Conservation (phyloP, 2,797 vertebrate genomes). For the Propithecus deckenii region DNA sequence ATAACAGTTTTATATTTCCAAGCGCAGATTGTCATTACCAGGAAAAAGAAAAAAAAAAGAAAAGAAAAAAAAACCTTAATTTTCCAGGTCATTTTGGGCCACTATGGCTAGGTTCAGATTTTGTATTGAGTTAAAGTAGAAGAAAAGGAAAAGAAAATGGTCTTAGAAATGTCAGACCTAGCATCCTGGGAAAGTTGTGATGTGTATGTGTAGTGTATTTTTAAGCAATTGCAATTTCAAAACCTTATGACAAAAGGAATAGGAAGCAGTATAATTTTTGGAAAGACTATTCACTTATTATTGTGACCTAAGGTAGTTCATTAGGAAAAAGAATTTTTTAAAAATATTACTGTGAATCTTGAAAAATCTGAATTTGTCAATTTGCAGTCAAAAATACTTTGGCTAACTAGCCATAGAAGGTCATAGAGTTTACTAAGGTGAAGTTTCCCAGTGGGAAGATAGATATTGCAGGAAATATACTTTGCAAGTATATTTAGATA, state of each 20-base stretch:
- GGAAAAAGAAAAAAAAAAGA: conserved; percentile 86
- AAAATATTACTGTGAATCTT: background rate
- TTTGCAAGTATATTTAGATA: background rate
- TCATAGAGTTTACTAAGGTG: background rate
- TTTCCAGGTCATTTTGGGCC: conserved; percentile 83
- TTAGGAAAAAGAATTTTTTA: conserved; percentile 8
- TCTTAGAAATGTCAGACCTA: conserved; percentile 34
- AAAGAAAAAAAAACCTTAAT: conserved; percentile 71
- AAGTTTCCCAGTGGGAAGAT: background rate
- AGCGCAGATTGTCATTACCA: conserved; percentile 87
- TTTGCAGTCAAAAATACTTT: conserved; percentile 41
- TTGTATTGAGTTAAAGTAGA: conserved; percentile 65
- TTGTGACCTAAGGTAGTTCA: background rate
- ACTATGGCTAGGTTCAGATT: conserved; percentile 75
- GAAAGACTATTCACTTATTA: conserved; percentile 1
- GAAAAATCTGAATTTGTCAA: conserved; percentile 45
- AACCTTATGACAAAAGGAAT: background rate
- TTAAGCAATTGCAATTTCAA: conserved; percentile 32
- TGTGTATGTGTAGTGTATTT: background rate
- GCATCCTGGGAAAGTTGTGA: background rate
- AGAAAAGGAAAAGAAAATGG: conserved; percentile 59
- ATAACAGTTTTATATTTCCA: conserved; percentile 87
- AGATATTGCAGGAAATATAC: background rate
- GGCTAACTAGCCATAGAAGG: background rate
- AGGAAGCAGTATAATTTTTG: conserved; percentile 1